Conservation (phyloP, 2,113 vertebrate genomes). For the Cololabis saira region DNA sequence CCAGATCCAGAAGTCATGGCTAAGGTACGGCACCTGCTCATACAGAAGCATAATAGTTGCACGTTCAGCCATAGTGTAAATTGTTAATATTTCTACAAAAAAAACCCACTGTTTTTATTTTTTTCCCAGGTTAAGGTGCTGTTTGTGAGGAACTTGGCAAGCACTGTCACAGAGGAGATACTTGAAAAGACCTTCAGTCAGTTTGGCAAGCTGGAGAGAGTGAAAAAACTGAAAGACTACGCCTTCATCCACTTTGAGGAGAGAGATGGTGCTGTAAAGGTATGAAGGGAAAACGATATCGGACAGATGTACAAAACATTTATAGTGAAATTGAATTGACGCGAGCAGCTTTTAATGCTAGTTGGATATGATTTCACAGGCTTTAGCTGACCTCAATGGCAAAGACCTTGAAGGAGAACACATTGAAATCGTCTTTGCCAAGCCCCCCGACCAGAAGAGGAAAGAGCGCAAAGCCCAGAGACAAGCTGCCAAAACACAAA, state of each 20-base stretch:
- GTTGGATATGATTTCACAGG: conserved; percentile 75
- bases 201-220: conserved; percentile 97
- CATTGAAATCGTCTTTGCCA: conserved; percentile 99
- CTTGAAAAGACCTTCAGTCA: conserved; percentile 98
- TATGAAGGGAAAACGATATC: conserved; percentile 55
- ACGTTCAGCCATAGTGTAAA: not conserved
- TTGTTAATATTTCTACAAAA: not conserved
- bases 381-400: conserved; percentile 97
- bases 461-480: conserved; percentile 99
- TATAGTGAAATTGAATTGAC: not conserved
- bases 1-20: conserved; percentile 99
- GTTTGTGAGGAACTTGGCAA: conserved; percentile 97
- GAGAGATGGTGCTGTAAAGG: conserved; percentile 97
- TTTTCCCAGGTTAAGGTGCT: conserved; percentile 92
- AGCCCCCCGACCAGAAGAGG: conserved; percentile 99
- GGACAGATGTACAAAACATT: not conserved
- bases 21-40: conserved; percentile 84
- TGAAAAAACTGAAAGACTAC: conserved; percentile 99
- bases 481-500: conserved; percentile 98
- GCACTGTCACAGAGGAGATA: conserved; percentile 97
- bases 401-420: conserved; percentile 98
- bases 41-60: not conserved
- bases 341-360: not conserved
- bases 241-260: conserved; percentile 99
- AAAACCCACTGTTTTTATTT: not conserved